Conservation (phyloP, 2,888 invertebrate genomes). For the Scrobipalpa costella region DNA sequence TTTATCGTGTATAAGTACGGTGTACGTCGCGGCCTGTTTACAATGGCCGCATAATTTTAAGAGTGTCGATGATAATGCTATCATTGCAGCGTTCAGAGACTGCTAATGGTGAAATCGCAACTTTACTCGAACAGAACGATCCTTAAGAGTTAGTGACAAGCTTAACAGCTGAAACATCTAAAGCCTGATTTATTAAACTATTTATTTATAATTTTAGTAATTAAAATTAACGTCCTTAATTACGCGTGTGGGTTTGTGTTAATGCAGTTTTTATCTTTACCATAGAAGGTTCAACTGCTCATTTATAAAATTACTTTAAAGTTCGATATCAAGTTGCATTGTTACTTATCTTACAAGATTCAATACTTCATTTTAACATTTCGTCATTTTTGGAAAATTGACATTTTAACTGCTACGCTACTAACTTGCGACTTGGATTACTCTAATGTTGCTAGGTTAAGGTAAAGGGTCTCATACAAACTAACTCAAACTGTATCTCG, state of each 20-base stretch:
- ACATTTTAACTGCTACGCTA: constrained; percentile 25
- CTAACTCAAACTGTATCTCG: constrained; percentile 19
- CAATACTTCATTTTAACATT: constrained; percentile 33
- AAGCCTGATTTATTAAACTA: constrained; percentile 43
- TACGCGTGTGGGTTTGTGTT: constrained; percentile 79
- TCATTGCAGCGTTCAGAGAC: constrained; percentile 58
- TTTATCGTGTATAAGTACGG: neutral
- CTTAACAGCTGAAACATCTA: constrained; percentile 45
- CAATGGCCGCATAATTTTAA: constrained; percentile 15
- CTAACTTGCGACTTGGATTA: constrained; percentile 23
- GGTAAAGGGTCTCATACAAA: constrained; percentile 20
- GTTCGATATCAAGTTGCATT: constrained; percentile 39
- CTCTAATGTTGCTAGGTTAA: constrained; percentile 22
- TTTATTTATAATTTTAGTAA: constrained; percentile 43
- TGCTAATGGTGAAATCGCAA: constrained; percentile 42
- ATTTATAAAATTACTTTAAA: constrained; percentile 44
- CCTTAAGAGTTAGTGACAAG: constrained; percentile 45
- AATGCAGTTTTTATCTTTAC: constrained; percentile 60
- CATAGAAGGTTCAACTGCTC: constrained; percentile 41
- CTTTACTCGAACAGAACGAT: constrained; percentile 31
- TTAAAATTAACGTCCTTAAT: constrained; percentile 56
- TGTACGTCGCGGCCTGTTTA: constrained; percentile 24
- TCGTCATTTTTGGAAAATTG: constrained; percentile 32
- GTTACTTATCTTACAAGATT: constrained; percentile 35
- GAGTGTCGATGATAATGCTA: neutral